phyloP scores from a whole-genome alignment of 30 jellyfish, hydroid and myxozoan genomes.

The Aurelia aurita complex sp. Pacific region DNA sequence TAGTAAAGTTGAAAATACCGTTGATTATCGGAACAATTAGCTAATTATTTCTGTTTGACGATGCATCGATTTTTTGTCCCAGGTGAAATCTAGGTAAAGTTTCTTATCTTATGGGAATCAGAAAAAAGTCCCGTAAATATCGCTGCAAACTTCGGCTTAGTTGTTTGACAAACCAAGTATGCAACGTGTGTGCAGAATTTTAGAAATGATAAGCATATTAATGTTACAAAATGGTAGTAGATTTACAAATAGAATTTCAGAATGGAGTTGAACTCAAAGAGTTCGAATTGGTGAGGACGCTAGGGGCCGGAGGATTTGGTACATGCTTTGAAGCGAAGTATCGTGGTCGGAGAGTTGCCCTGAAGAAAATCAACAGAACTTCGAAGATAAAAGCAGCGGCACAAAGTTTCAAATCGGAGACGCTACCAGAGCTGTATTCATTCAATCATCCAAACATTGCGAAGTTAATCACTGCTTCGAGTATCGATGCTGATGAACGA shows the following conservation, averaged over 20 bases:
- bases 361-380: slow-evolving; percentile 81
- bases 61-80: too few species aligned
- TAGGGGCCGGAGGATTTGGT: slow-evolving; percentile 97
- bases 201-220: too few species aligned
- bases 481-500: slow-evolving; percentile 35
- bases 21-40: too few species aligned
- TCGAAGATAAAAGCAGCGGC: slow-evolving; percentile 78
- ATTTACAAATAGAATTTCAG: neutral
- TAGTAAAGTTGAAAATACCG: too few species aligned
- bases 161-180: too few species aligned
- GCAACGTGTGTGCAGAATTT: too few species aligned
- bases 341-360: slow-evolving; percentile 51
- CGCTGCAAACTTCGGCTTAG: too few species aligned
- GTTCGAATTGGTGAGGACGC: slow-evolving; percentile 60
- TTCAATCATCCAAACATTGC: slow-evolving; percentile 75
- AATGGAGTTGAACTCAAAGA: slow-evolving; percentile 43
- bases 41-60: too few species aligned
- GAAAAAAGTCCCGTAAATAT: too few species aligned
- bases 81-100: too few species aligned
- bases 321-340: slow-evolving; percentile 88
- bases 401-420: slow-evolving; percentile 80
- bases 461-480: slow-evolving; percentile 67
- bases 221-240: slow-evolving; percentile 47
- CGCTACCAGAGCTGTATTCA: slow-evolving; percentile 58
- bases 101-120: too few species aligned